These are phyloP conservation scores for Characodon lateralis DNA, from an alignment of 2,797 vertebrate species.

Conservation along the genomic window DNA sequence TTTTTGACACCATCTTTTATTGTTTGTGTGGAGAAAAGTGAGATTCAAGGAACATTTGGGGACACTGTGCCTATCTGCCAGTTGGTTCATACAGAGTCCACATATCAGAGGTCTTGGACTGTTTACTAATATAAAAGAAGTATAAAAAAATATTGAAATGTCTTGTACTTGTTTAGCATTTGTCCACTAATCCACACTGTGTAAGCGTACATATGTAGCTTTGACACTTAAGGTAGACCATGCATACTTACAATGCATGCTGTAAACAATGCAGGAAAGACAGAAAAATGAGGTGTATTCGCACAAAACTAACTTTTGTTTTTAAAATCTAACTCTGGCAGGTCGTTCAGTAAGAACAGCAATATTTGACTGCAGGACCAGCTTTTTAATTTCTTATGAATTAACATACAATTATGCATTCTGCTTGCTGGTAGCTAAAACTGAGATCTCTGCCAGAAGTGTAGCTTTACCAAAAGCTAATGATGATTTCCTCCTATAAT, in stretches of 20 bases:
- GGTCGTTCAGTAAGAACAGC: background rate
- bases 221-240: too few relatives aligned
- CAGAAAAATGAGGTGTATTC: background rate
- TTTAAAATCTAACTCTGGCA: slow-evolving; percentile 1
- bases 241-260: too few relatives aligned
- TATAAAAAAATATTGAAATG: background rate
- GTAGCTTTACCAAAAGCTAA: background rate
- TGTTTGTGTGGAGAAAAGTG: background rate
- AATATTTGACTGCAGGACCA: background rate
- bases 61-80: background rate
- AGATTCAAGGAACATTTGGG: background rate
- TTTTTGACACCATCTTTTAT: background rate
- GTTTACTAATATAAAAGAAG: background rate
- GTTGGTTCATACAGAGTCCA: background rate
- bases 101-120: background rate
- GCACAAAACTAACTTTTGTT: background rate
- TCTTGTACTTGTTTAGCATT: background rate
- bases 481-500: background rate
- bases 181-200: background rate
- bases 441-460: background rate
- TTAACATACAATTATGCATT: background rate
- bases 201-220: background rate
- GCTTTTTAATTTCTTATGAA: background rate
- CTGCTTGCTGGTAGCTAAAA: background rate
- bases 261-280: slow-evolving; percentile 2